Evolutionary conservation across 2,888 invertebrate genomes (phyloP).

Genomic region (Microplitis manilae): DNA sequence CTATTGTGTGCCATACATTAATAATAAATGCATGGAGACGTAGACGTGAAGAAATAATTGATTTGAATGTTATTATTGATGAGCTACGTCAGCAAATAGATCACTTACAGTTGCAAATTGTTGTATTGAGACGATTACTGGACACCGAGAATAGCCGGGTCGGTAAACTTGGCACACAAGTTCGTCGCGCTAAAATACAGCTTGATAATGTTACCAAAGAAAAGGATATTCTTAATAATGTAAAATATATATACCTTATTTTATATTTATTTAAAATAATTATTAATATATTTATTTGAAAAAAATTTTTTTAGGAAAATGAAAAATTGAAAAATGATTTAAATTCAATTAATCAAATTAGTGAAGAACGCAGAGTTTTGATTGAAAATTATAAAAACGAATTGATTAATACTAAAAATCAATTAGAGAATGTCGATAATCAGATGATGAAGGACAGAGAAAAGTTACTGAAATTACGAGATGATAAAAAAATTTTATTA

Average conservation of each 20-base stretch:
- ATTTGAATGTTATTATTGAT: conserved; percentile 72
- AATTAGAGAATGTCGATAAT: conserved; percentile 59
- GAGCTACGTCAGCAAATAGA: conserved; percentile 72
- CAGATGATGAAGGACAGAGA: conserved; percentile 67
- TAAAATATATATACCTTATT: conserved; percentile 46
- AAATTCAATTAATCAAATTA: conserved; percentile 53
- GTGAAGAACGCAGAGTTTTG: conserved; percentile 57
- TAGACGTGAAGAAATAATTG: conserved; percentile 73
- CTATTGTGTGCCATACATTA: conserved; percentile 72
- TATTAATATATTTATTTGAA: neutral
- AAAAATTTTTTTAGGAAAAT: conserved; percentile 59
- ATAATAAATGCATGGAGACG: conserved; percentile 74
- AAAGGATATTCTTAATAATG: conserved; percentile 69
- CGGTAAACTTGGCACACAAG: conserved; percentile 72
- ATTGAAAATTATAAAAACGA: conserved; percentile 66
- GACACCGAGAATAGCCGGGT: conserved; percentile 76
- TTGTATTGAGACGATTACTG: conserved; percentile 75
- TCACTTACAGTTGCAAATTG: conserved; percentile 75
- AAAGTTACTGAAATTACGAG: conserved; percentile 65
- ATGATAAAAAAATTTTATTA: conserved; percentile 66
- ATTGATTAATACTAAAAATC: conserved; percentile 58
- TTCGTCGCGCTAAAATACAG: conserved; percentile 72
- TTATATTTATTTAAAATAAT: neutral
- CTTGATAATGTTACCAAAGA: conserved; percentile 72
- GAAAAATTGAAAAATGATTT: conserved; percentile 56